Base-by-base conservation (phyloP, 1,140 invertebrate genomes). In the Parasteatoda tepidariorum region DNA sequence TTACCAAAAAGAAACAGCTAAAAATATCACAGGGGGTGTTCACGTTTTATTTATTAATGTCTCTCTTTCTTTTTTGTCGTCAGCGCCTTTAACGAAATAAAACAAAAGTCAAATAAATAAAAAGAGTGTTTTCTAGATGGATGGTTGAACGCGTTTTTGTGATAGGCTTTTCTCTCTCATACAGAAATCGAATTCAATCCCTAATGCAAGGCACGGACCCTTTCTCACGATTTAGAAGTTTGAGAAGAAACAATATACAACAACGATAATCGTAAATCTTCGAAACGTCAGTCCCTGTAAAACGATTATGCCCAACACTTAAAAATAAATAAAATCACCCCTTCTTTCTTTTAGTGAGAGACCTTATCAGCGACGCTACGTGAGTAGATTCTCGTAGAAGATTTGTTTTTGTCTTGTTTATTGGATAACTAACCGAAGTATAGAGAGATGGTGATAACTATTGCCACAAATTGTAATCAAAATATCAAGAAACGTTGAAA, bases 291-390 rank as follows among this genome's bases (percentile, higher is more conserved):
- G 26, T 28, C 68, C 30, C 48, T 28, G 41, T 18, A 54, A 55
- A 71, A 30, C 68, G 48, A 48, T 71, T 71, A 31, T 57, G 68
- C 68, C 38, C 68, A 71, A 71, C 68, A 71, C 68, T 71, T 71
- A 71, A 71, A 71, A 71, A 71, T 55, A 71, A 71, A 71, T 71
- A 71, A 71, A 71, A 71, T 71, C 55, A 71, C 54, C 28, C 41
- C 26, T 55, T 54, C 26, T 34, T 22, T 34, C 13, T 18, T 48
- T 18, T 48, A 13, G 38, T 48, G 38, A 48, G 38, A 68, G 33
- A 24, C 34, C 66, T 68, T 68, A 68, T 68, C 66, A 68, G 66
- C 66, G 41, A 22, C 34, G 0, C 18, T 71, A 71, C 68, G 68
- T 71, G 68, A 71, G 38, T 22, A 7, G 68, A 71, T 48, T 71